Percentiles rank a stretch among this genome's conserved stretches.
Conservation (phyloP, 2,797 vertebrate species). For the Hoplostethus mediterraneus region DNA sequence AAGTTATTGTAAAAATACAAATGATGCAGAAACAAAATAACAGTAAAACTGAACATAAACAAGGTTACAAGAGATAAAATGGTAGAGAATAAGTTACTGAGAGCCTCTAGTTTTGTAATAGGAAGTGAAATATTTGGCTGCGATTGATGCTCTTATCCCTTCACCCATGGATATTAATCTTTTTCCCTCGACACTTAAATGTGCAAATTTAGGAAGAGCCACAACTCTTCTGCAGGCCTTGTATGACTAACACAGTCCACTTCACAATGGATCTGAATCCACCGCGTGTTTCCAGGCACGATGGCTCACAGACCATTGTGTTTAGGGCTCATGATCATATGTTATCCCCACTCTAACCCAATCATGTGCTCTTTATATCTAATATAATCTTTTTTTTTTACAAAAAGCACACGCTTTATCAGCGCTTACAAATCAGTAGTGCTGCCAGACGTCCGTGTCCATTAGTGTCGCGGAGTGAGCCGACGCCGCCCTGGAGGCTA, state of each 20-base stretch:
- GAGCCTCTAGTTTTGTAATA: too few relatives aligned
- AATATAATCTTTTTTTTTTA: conserved; percentile 72
- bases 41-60: too few relatives aligned
- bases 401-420: conserved; percentile 67
- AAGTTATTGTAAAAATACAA: too few relatives aligned
- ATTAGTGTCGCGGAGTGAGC: conserved; percentile 71
- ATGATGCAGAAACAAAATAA: too few relatives aligned
- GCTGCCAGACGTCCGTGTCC: conserved; percentile 74
- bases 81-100: too few relatives aligned
- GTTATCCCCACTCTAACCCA: conserved; percentile 69
- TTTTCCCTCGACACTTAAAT: too few relatives aligned
- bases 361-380: conserved; percentile 73
- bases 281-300: conserved; percentile 52
- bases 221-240: too few relatives aligned
- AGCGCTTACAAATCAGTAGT: conserved; percentile 63
- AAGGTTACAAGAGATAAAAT: too few relatives aligned
- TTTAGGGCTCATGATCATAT: conserved; percentile 65
- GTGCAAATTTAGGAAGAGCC: too few relatives aligned
- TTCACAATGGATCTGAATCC: conserved; percentile 51
- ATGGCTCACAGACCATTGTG: conserved; percentile 46
- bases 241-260: conserved; percentile 33
- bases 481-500: conserved; percentile 62
- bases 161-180: too few relatives aligned
- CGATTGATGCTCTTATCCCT: too few relatives aligned
- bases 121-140: too few relatives aligned